Percentiles rank a stretch among this genome's conserved stretches.
Evolutionary conservation across 1,140 invertebrate genomes (phyloP).

Genomic region (Laupala kohalensis): DNA sequence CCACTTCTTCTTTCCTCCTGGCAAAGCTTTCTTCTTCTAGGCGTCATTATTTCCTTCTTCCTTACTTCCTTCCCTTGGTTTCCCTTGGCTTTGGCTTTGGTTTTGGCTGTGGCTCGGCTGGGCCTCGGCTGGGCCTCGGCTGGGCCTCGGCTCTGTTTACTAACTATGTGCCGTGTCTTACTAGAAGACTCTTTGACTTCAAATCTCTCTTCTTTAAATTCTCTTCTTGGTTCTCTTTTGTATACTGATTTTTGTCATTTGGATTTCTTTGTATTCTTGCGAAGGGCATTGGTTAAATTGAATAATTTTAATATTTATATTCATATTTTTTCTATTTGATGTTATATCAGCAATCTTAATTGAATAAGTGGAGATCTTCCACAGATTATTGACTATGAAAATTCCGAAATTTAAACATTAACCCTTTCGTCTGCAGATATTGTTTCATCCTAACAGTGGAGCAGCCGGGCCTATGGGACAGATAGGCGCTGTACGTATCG

Average conservation of each 20-base stretch:
- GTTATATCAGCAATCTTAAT: neutral
- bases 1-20: too few species aligned
- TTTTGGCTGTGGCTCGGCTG: too few species aligned
- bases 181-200: too few species aligned
- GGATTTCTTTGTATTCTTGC: neutral
- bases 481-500: conserved; percentile 18
- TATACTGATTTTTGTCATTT: neutral
- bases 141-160: too few species aligned
- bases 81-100: too few species aligned
- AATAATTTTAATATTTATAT: neutral
- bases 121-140: too few species aligned
- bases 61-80: too few species aligned
- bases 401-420: neutral
- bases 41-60: too few species aligned
- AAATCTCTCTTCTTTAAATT: too few species aligned
- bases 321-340: neutral
- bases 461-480: conserved; percentile 8
- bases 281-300: neutral
- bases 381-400: neutral
- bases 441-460: conserved; percentile 18
- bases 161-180: too few species aligned
- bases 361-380: neutral
- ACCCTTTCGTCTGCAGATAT: neutral
- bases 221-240: too few species aligned
- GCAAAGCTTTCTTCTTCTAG: too few species aligned